Base-by-base conservation (phyloP, 2,797 vertebrate species). In the Glyptemys insculpta region DNA sequence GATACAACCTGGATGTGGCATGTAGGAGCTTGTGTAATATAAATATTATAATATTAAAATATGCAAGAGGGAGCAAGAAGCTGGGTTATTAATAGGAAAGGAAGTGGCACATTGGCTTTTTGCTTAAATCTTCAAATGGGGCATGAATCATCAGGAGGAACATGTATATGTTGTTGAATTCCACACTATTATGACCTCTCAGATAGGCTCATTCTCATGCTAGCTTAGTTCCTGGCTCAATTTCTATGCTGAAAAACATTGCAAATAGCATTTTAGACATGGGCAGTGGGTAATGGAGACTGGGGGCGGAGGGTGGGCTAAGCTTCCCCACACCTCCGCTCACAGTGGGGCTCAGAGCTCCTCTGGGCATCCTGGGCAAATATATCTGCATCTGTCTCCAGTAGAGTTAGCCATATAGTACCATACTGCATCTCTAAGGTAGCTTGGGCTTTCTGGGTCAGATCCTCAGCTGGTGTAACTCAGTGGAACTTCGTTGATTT, bases 191-290 rank as follows among this genome's bases (percentile, higher is more conserved):
- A n/a, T n/a, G n/a, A 76, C 31, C 50, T 87, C 79, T 83, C 79
- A n/a, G 89, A 34, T 78, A 12, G 34, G 44, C 47, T 41, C 53
- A 65, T 82, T 1, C 11, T 50, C 82, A 57, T 50, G 31, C 79
- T 16, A 0, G 0, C 14, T 92, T 54, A 76, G 18, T 76, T 8
- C 31, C 79, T 19, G 0, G 0, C 14, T 92, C 50, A 68, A 15
- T 80, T 6, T 54, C 84, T 85, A 37, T 59, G 14, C 59, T 92
- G n/a, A 80, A 85, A 76, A 92, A 89, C 79, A 91, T 50, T 89
- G 59, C 37, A 93, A 37, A 83, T 78, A 83, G 4, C 23, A 54
- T 25, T 87, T 92, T 59, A 27, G 79, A 81, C 27, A 29, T 27
- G 56, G 56, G 25, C 11, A 5, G 27, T 57, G 56, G 5, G 2